phyloP scores from a whole-genome alignment of 2,113 vertebrate species.

The Lethenteron reissneri region DNA sequence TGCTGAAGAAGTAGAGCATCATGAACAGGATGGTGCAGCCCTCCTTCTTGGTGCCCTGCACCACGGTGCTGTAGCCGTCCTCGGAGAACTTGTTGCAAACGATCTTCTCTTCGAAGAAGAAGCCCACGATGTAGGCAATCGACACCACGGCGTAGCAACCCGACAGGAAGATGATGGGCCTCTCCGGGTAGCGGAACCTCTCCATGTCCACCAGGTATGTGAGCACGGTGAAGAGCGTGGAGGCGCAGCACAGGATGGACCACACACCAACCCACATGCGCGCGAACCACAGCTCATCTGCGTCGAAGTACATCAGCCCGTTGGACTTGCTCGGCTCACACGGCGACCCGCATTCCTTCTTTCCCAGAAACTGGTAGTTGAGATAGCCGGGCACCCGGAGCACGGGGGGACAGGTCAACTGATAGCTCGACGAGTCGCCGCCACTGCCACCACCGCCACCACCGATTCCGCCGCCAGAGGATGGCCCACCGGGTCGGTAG shows the following conservation, averaged over 20 bases:
- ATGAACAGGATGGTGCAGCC: constrained; percentile 94
- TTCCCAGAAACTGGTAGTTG: constrained; percentile 70
- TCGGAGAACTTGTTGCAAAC: constrained; percentile 69
- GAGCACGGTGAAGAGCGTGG: constrained; percentile 70
- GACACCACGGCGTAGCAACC: constrained; percentile 82
- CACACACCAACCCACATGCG: constrained; percentile 82
- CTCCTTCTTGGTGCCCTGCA: constrained; percentile 77
- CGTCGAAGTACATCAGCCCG: constrained; percentile 71
- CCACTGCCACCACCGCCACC: constrained; percentile 11
- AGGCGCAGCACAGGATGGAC: constrained; percentile 72
- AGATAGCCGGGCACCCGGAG: constrained; percentile 61
- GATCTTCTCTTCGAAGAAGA: constrained; percentile 60
- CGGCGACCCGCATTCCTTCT: constrained; percentile 70
- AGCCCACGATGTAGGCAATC: constrained; percentile 66
- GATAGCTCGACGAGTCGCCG: constrained; percentile 16
- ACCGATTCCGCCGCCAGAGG: constrained; percentile 20
- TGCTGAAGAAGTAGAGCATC: constrained; percentile 96
- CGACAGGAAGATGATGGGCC: constrained; percentile 78
- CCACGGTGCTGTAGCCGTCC: constrained; percentile 58
- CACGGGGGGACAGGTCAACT: constrained; percentile 48
- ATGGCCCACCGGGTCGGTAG: constrained; percentile 21
- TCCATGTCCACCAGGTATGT: constrained; percentile 91
- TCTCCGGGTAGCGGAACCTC: constrained; percentile 74
- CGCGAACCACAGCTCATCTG: constrained; percentile 63
- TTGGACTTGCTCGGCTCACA: constrained; percentile 48